Evolutionary conservation across 2,888 invertebrate genomes (phyloP).

Genomic region (Andrena hattorfiana): DNA sequence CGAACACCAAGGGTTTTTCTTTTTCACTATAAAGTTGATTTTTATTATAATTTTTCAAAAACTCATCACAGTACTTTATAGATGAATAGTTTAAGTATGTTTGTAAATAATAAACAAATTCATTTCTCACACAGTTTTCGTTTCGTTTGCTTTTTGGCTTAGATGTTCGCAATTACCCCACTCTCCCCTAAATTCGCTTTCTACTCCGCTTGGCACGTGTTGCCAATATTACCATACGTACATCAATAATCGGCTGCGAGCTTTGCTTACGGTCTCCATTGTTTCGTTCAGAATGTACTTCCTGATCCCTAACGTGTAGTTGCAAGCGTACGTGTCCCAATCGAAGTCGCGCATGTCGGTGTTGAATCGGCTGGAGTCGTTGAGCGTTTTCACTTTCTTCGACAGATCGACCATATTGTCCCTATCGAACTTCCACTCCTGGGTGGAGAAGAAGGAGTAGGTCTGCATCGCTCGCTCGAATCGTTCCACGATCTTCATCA

Average conservation of each 20-base stretch:
- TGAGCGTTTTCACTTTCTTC: conserved; percentile 85
- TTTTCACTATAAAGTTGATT: too few species aligned
- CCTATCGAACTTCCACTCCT: conserved; percentile 93
- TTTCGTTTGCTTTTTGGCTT: too few species aligned
- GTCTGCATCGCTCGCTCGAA: conserved; percentile 92
- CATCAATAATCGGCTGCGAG: conserved; percentile 89
- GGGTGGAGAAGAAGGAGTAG: conserved; percentile 93
- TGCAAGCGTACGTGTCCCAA: conserved; percentile 93
- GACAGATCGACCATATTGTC: conserved; percentile 88
- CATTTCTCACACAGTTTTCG: too few species aligned
- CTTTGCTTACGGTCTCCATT: conserved; percentile 88
- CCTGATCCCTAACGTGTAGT: conserved; percentile 94
- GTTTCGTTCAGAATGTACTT: conserved; percentile 93
- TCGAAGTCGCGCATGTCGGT: conserved; percentile 89
- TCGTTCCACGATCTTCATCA: conserved; percentile 93
- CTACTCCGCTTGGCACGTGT: not conserved
- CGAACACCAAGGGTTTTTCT: too few species aligned
- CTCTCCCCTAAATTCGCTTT: too few species aligned
- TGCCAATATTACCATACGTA: conserved; percentile 78
- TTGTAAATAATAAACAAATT: too few species aligned
- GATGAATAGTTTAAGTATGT: too few species aligned
- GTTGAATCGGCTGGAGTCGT: conserved; percentile 87
- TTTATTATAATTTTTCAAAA: too few species aligned
- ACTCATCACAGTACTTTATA: too few species aligned
- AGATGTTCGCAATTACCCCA: too few species aligned